phyloP scores from a whole-genome alignment of 2,797 vertebrate genomes.

The Neopelma chrysocephalum region DNA sequence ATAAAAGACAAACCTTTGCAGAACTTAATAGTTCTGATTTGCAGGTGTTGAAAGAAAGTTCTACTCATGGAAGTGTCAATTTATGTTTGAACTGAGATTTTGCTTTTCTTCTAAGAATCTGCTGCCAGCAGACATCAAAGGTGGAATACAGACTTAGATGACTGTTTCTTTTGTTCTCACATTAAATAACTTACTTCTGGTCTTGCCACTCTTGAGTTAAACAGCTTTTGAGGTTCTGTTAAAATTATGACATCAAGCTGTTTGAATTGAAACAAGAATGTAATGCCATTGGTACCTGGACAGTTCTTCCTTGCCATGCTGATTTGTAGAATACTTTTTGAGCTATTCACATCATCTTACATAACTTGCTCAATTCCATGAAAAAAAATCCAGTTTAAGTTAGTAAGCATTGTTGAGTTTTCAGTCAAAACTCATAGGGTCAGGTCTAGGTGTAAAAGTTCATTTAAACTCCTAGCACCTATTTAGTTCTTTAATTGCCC shows the following conservation, averaged over 20 bases:
- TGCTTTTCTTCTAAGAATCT: neutral
- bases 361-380: neutral
- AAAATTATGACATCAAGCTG: neutral
- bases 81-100: neutral
- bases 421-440: neutral
- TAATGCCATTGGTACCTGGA: neutral
- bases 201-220: neutral
- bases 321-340: neutral
- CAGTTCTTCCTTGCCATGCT: neutral
- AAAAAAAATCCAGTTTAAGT: accelerated
- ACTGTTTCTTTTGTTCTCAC: neutral
- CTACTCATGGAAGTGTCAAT: neutral
- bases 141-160: neutral
- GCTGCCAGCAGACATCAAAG: neutral
- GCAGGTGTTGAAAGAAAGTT: neutral
- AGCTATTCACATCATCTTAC: neutral
- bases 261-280: neutral
- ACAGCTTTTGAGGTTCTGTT: neutral
- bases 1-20: neutral
- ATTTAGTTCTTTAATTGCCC: neutral
- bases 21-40: neutral
- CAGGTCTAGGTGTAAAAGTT: neutral
- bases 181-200: neutral
- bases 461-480: neutral
- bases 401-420: neutral